A percentile compares a stretch with the other conserved stretches of the same genome.
Evolutionary conservation across 2,888 invertebrate species (phyloP).

Genomic region (Endotricha flammealis): DNA sequence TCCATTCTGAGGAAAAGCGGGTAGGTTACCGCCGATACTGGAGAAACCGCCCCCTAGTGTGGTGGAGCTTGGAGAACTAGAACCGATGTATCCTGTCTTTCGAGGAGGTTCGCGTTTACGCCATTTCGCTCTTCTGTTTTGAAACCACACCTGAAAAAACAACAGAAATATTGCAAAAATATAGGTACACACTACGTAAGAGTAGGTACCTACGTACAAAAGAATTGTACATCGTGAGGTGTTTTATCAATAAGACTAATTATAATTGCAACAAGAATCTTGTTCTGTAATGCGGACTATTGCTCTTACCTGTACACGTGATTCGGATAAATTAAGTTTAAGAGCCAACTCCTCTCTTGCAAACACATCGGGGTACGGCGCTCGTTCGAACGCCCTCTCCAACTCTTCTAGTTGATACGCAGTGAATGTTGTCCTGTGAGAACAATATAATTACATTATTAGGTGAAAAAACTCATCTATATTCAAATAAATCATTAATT

Average conservation of each 20-base stretch:
- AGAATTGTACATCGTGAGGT: too few species aligned
- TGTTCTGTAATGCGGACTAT: too few species aligned
- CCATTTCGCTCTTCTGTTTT: constrained; percentile 96
- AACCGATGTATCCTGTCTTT: constrained; percentile 88
- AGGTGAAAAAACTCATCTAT: too few species aligned
- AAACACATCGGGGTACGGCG: constrained; percentile 97
- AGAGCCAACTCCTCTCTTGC: constrained; percentile 95
- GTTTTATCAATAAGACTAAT: too few species aligned
- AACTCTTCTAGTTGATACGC: constrained; percentile 96
- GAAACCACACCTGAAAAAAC: constrained; percentile 85
- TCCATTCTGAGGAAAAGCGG: constrained; percentile 79
- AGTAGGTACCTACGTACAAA: too few species aligned
- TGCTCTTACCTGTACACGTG: constrained; percentile 69
- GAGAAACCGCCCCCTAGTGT: constrained; percentile 81
- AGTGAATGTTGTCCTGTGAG: constrained; percentile 98
- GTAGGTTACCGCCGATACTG: constrained; percentile 63
- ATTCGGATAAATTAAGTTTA: constrained; percentile 92
- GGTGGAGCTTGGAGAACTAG: constrained; percentile 83
- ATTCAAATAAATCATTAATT: too few species aligned
- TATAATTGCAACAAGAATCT: too few species aligned
- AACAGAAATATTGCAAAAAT: too few species aligned
- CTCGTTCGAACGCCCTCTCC: constrained; percentile 95
- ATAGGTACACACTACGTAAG: too few species aligned
- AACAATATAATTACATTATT: too few species aligned
- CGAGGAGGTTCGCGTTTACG: constrained; percentile 95